Percentiles rank a stretch among this genome's conserved stretches.
These are phyloP conservation scores for Matsumyia berberina DNA, from an alignment of 2,888 invertebrate species.

Conservation along the genomic window DNA sequence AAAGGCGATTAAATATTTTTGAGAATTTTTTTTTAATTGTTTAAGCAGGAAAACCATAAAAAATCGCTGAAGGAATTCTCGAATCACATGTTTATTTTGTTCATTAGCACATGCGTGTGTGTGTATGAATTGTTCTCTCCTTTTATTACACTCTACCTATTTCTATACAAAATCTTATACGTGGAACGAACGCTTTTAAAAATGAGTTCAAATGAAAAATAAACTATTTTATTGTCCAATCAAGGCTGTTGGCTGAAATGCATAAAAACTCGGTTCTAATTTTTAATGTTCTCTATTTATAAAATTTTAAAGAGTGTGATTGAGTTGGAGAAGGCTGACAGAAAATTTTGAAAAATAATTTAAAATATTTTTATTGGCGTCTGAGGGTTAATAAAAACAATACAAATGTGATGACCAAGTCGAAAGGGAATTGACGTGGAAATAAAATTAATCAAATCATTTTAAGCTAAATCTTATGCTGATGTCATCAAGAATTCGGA, in stretches of 20 bases:
- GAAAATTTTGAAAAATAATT: not conserved
- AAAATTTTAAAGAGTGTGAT: not conserved
- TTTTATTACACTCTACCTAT: slow-evolving; percentile 5
- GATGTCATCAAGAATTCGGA: not conserved
- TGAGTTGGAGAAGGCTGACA: not conserved
- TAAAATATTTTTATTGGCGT: not conserved
- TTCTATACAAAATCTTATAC: too few relatives aligned
- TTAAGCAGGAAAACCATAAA: slow-evolving; percentile 19
- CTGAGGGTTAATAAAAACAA: not conserved
- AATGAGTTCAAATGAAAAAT: slow-evolving; percentile 21
- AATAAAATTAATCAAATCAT: not conserved
- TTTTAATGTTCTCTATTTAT: slow-evolving; percentile 10
- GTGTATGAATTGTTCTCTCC: not conserved
- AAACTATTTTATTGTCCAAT: slow-evolving; percentile 27
- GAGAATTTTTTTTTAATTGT: not conserved
- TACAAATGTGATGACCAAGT: not conserved
- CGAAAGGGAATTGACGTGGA: not conserved
- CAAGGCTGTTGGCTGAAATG: slow-evolving; percentile 29
- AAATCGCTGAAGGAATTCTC: not conserved
- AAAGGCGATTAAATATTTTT: slow-evolving; percentile 3
- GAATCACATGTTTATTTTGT: not conserved
- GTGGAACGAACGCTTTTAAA: not conserved
- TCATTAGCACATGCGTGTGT: not conserved
- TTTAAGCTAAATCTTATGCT: not conserved
- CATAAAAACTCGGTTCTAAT: not conserved